Evolutionary conservation across 2,797 vertebrate genomes (phyloP).

Genomic region (Scolopax bukidnonensis): DNA sequence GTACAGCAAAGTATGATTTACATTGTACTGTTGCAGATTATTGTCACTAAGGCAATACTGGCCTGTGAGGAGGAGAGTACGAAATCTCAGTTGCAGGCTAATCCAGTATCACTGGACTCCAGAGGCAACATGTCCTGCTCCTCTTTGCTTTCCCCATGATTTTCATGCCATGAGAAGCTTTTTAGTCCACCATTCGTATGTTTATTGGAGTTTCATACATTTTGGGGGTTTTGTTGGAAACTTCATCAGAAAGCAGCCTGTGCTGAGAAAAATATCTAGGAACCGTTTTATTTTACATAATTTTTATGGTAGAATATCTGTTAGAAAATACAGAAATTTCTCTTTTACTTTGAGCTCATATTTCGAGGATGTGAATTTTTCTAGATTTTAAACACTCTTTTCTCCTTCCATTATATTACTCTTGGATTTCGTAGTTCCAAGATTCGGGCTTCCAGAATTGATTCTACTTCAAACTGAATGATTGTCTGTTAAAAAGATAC

Average conservation of each 20-base stretch:
- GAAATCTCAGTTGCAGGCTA: neutral
- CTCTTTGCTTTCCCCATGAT: neutral
- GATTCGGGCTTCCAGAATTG: neutral
- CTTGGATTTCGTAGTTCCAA: neutral
- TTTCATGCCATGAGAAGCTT: neutral
- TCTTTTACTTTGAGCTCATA: neutral
- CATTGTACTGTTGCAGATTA: neutral
- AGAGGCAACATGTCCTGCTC: fast-evolving
- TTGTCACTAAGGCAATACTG: neutral
- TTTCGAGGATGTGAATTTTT: neutral
- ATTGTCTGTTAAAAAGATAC: neutral
- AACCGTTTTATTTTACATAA: neutral
- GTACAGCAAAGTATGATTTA: neutral
- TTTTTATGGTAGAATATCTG: neutral
- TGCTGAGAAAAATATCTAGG: neutral
- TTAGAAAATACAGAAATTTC: neutral
- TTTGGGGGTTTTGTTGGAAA: neutral
- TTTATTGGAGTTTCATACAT: neutral
- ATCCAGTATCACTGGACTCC: neutral
- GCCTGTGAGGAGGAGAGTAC: neutral
- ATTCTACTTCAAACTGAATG: neutral
- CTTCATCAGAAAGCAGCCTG: neutral
- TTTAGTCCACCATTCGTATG: neutral
- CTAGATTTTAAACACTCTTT: neutral
- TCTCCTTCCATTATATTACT: neutral